These are phyloP conservation scores for Melanerpes aurifrons DNA, from an alignment of 2,113 vertebrate species.

Conservation along the genomic window DNA sequence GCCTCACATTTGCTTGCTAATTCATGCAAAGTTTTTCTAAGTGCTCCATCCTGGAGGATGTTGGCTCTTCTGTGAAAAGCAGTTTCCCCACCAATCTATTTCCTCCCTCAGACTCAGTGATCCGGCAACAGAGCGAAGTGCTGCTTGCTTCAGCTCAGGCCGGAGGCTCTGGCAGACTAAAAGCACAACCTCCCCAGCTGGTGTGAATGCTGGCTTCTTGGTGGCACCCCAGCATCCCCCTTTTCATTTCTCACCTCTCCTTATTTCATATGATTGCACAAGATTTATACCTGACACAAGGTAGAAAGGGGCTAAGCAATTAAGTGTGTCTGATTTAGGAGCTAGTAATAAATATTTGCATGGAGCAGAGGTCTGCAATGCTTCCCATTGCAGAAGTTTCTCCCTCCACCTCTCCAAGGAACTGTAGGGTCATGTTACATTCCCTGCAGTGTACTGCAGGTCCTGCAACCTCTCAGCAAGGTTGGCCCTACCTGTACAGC, in stretches of 20 bases:
- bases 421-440: background rate
- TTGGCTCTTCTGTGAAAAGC: conserved; percentile 30
- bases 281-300: background rate
- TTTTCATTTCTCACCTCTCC: background rate
- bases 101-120: conserved; percentile 19
- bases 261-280: background rate
- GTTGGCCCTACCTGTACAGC: background rate
- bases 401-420: background rate
- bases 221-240: background rate
- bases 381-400: background rate
- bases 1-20: conserved; percentile 60
- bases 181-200: background rate
- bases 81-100: conserved; percentile 16
- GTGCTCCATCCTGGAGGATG: conserved; percentile 28
- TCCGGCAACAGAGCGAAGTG: background rate
- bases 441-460: background rate
- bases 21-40: conserved; percentile 61
- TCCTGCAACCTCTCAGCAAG: background rate
- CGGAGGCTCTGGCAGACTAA: background rate
- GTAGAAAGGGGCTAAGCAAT: background rate
- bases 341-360: background rate
- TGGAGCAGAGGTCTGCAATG: background rate
- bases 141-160: background rate
- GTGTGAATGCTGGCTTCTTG: background rate
- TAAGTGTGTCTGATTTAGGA: background rate